Conservation (phyloP, 2,888 invertebrate species). For the Notodonta dromedarius region DNA sequence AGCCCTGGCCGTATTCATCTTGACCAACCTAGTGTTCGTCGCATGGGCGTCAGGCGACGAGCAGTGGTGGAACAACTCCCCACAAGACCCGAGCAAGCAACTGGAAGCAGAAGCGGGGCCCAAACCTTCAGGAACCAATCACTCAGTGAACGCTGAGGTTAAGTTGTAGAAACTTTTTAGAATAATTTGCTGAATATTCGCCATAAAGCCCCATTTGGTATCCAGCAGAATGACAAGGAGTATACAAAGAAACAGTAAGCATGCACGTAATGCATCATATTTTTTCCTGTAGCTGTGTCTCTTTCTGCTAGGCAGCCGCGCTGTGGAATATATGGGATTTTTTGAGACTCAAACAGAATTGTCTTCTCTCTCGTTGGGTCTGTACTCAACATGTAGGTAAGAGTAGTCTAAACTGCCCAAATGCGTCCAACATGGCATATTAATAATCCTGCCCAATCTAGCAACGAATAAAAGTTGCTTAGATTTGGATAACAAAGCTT, state of each 20-base stretch:
- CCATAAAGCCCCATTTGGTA: not conserved
- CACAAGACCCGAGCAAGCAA: conserved; percentile 62
- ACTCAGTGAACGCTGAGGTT: conserved; percentile 66
- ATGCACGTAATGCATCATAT: not conserved
- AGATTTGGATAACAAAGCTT: not conserved
- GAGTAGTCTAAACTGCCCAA: too few species aligned
- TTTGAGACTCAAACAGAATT: not conserved
- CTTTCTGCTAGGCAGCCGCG: not conserved
- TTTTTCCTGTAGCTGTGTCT: not conserved
- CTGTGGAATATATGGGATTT: not conserved
- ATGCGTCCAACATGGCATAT: too few species aligned
- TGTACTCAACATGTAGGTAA: too few species aligned
- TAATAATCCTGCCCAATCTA: too few species aligned
- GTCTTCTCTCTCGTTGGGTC: not conserved
- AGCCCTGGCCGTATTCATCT: conserved; percentile 87
- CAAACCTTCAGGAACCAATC: conserved; percentile 50
- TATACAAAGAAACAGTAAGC: not conserved
- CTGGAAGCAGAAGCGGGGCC: conserved; percentile 57
- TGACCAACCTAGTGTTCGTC: conserved; percentile 89
- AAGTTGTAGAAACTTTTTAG: conserved; percentile 52
- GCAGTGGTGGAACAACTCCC: conserved; percentile 89
- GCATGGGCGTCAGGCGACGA: conserved; percentile 91
- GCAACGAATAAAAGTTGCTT: not conserved
- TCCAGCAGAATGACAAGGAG: not conserved
- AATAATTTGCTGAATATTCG: not conserved